Conservation (phyloP, 2,797 vertebrate species). For the Gobio occitaniae region DNA sequence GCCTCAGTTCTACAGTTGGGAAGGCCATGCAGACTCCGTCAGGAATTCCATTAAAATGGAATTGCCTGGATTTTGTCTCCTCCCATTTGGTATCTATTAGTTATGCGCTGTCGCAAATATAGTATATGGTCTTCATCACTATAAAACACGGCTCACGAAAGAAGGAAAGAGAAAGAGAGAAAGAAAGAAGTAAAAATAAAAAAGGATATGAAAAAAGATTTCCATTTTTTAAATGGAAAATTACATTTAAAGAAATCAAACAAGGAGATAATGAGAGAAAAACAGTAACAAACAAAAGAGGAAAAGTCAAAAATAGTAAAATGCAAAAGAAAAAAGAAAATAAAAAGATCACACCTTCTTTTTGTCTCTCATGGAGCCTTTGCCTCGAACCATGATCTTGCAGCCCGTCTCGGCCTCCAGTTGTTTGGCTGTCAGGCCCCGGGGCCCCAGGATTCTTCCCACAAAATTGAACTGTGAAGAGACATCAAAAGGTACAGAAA, state of each 20-base stretch:
- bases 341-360: conserved; percentile 87
- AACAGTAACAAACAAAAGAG: background rate
- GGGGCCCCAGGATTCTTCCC: conserved; percentile 96
- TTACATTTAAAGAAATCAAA: background rate
- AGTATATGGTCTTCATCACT: background rate
- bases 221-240: background rate
- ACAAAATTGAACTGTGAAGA: conserved; percentile 93
- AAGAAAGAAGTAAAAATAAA: background rate
- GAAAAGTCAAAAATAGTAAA: background rate
- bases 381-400: conserved; percentile 99
- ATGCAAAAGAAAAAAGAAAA: background rate
- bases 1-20: conserved; percentile 31
- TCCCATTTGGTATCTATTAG: conserved; percentile 49
- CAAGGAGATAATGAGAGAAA: background rate
- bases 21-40: conserved; percentile 41
- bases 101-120: conserved; percentile 23
- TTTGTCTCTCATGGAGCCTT: conserved; percentile 99
- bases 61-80: conserved; percentile 39
- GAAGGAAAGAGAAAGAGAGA: background rate
- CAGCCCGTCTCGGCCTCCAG: conserved; percentile 99
- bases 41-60: conserved; percentile 50
- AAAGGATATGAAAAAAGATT: background rate
- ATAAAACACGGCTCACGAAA: background rate
- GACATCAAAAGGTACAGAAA: conserved; percentile 31
- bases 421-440: conserved; percentile 97